Conservation (phyloP, 2,113 vertebrate species). For the Thalassoma bifasciatum region DNA sequence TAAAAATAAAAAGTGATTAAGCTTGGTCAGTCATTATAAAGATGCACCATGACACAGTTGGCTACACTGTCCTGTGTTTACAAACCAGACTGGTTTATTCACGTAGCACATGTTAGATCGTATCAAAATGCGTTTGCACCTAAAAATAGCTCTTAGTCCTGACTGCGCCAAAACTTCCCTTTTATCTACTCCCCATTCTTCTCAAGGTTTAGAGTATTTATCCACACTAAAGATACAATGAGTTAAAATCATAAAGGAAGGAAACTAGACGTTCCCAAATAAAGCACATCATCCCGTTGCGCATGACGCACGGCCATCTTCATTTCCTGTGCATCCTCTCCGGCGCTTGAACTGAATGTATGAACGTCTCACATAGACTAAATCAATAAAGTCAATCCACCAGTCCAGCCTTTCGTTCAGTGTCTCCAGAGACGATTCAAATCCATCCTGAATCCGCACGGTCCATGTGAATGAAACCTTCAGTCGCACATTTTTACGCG, state of each 20-base stretch:
- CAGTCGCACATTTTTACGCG: neutral
- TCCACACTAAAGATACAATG: neutral
- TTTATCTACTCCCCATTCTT: neutral
- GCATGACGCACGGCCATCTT: neutral
- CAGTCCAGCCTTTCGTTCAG: slow-evolving; percentile 3
- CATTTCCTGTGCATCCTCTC: neutral
- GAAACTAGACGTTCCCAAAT: slow-evolving; percentile 13
- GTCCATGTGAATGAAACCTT: neutral
- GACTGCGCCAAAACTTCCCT: slow-evolving; percentile 4
- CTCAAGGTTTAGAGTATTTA: neutral
- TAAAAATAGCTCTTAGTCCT: neutral
- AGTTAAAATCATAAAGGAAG: neutral
- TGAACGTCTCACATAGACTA: slow-evolving; percentile 29
- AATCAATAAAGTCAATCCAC: slow-evolving; percentile 36
- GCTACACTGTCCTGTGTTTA: slow-evolving; percentile 3
- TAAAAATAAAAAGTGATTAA: slow-evolving; percentile 34
- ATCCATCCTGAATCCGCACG: neutral
- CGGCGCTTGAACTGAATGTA: neutral
- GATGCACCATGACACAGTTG: neutral
- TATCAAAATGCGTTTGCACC: neutral
- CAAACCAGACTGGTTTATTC: neutral
- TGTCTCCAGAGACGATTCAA: neutral
- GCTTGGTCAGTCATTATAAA: slow-evolving; percentile 24
- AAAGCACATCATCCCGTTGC: neutral
- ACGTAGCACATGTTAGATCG: neutral